These are phyloP conservation scores for Lucilia sericata DNA, from an alignment of 1,140 invertebrate species.

Conservation along the genomic window DNA sequence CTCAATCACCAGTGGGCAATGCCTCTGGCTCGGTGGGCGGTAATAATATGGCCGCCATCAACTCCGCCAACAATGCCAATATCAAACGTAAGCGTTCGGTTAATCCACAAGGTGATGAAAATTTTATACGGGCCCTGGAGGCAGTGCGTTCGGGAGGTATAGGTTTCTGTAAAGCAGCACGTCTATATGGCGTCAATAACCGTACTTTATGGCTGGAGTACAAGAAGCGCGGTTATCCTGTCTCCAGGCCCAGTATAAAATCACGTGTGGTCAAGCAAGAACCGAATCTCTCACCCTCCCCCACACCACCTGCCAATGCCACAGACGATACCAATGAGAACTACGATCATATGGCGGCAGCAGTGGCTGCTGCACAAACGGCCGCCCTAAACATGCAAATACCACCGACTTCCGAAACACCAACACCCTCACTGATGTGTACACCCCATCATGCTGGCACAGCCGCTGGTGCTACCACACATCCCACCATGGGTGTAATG, in stretches of 20 bases:
- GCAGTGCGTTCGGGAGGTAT: conserved; percentile 85
- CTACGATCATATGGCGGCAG: conserved; percentile 66
- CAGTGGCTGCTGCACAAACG: conserved; percentile 55
- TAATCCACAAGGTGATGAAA: conserved; percentile 82
- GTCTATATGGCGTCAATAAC: conserved; percentile 85
- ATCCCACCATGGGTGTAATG: conserved; percentile 70
- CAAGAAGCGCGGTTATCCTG: conserved; percentile 83
- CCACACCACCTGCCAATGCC: conserved; percentile 65
- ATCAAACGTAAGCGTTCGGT: conserved; percentile 74
- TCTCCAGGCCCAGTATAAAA: conserved; percentile 80
- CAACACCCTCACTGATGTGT: conserved; percentile 68
- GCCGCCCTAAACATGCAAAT: conserved; percentile 71
- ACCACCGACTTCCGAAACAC: conserved; percentile 69
- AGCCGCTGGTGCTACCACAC: conserved; percentile 57
- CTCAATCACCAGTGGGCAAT: conserved; percentile 62
- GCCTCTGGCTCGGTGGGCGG: conserved; percentile 49
- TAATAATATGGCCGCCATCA: conserved; percentile 38
- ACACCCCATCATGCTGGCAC: conserved; percentile 63
- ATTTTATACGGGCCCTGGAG: conserved; percentile 81
- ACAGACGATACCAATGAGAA: conserved; percentile 63
- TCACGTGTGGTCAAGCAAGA: conserved; percentile 77
- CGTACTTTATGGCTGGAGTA: conserved; percentile 86
- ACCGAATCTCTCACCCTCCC: conserved; percentile 70
- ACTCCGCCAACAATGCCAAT: conserved; percentile 64
- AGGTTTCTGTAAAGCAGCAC: conserved; percentile 85